A percentile compares a stretch with the other conserved stretches of the same genome.
Conservation (phyloP, 2,888 invertebrate genomes). For the Lacanobia wlatinum region DNA sequence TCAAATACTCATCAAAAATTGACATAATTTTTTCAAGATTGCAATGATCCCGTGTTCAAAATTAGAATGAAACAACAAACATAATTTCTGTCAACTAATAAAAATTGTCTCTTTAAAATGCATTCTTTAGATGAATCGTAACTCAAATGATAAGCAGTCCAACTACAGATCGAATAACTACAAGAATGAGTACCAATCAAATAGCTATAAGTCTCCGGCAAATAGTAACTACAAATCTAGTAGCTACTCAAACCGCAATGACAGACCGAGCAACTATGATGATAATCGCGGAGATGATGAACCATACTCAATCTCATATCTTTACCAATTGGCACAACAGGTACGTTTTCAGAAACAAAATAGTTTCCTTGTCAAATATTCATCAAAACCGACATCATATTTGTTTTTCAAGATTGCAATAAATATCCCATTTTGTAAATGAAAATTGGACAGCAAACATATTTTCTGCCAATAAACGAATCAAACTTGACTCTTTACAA, state of each 20-base stretch:
- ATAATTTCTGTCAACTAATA: too few species aligned
- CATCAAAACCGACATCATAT: too few species aligned
- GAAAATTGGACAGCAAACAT: background rate
- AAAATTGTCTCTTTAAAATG: too few species aligned
- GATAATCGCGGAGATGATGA: slow-evolving; percentile 28
- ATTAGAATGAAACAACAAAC: too few species aligned
- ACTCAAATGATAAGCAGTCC: slow-evolving; percentile 27
- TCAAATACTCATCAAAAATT: too few species aligned
- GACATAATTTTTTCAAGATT: too few species aligned
- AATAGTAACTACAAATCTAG: slow-evolving; percentile 37
- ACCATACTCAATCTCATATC: slow-evolving; percentile 41
- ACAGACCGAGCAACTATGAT: slow-evolving; percentile 16
- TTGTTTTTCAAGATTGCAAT: background rate
- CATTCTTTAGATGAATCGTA: too few species aligned
- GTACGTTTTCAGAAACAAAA: slow-evolving; percentile 24
- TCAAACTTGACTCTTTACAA: background rate
- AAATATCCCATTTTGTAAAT: background rate
- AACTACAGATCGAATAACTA: slow-evolving; percentile 12
- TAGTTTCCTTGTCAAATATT: background rate
- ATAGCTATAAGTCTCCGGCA: slow-evolving; percentile 21
- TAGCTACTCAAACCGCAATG: slow-evolving; percentile 24
- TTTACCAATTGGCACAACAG: slow-evolving; percentile 54
- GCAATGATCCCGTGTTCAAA: too few species aligned
- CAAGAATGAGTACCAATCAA: slow-evolving; percentile 21
- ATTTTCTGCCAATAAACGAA: background rate